phyloP scores from a whole-genome alignment of 2,888 invertebrate species.

The Caenorhabditis doughertyi region DNA sequence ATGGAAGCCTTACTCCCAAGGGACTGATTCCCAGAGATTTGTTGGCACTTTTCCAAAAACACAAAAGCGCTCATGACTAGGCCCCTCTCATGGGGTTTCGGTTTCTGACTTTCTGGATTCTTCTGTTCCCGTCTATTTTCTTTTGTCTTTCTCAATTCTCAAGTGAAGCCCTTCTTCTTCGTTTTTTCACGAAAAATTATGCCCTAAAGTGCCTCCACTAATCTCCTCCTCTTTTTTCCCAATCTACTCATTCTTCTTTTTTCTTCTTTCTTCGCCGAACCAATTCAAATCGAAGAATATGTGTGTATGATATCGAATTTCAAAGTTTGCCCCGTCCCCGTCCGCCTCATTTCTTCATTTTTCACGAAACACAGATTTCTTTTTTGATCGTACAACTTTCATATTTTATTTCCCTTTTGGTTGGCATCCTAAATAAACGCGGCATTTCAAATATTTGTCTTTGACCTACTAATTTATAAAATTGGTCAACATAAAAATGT shows the following conservation, averaged over 20 bases:
- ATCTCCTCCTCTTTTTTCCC: conserved; percentile 7
- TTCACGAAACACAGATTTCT: neutral
- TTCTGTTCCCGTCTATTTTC: too few species aligned
- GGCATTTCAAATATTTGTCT: too few species aligned
- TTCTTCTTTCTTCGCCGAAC: neutral
- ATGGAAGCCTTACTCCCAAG: too few species aligned
- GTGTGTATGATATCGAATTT: conserved; percentile 40
- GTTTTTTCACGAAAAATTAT: too few species aligned
- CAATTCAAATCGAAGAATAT: conserved; percentile 30
- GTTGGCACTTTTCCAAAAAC: too few species aligned
- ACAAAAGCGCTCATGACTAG: too few species aligned
- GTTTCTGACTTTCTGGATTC: neutral
- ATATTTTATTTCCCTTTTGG: neutral
- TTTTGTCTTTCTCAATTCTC: neutral
- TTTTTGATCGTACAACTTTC: neutral
- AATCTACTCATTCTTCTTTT: neutral
- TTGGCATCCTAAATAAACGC: neutral
- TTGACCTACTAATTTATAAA: too few species aligned
- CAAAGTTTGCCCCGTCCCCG: conserved; percentile 42
- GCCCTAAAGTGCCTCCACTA: conserved; percentile 8
- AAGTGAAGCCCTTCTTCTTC: conserved; percentile 12
- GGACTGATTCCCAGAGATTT: too few species aligned
- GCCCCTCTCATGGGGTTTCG: too few species aligned
- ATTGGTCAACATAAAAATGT: too few species aligned
- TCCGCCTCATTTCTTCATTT: neutral